These are phyloP conservation scores for Hippopotamyrus pictus DNA, from an alignment of 2,797 vertebrate species.

Conservation along the genomic window DNA sequence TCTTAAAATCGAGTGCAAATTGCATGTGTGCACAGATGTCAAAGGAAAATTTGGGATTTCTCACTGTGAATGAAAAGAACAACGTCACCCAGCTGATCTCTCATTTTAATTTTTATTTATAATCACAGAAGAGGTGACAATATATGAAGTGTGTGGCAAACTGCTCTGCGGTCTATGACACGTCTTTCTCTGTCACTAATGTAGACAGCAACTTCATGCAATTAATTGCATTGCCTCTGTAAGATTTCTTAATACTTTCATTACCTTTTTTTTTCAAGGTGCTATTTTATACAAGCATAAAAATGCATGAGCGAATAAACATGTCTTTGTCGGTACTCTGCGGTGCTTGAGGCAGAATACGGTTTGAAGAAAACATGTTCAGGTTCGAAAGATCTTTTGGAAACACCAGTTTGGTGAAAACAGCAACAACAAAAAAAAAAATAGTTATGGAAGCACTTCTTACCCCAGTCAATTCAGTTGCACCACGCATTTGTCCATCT, in stretches of 20 bases:
- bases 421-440: not conserved
- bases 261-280: not conserved
- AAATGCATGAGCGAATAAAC: not conserved
- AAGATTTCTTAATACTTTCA: not conserved
- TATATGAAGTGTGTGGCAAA: not conserved
- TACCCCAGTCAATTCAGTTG: not conserved
- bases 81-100: not conserved
- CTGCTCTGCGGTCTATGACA: too few species aligned
- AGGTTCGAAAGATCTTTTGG: not conserved
- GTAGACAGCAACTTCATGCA: not conserved
- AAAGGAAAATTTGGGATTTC: not conserved
- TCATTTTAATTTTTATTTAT: not conserved
- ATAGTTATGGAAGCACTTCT: too few species aligned
- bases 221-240: not conserved
- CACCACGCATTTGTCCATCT: not conserved
- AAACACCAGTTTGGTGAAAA: not conserved
- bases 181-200: not conserved
- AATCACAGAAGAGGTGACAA: not conserved
- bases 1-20: not conserved
- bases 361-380: not conserved
- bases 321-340: not conserved
- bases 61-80: not conserved
- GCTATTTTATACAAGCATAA: slow-evolving; percentile 2
- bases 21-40: not conserved
- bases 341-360: not conserved